phyloP scores from a whole-genome alignment of 2,797 vertebrate genomes.

The Momotus momota region DNA sequence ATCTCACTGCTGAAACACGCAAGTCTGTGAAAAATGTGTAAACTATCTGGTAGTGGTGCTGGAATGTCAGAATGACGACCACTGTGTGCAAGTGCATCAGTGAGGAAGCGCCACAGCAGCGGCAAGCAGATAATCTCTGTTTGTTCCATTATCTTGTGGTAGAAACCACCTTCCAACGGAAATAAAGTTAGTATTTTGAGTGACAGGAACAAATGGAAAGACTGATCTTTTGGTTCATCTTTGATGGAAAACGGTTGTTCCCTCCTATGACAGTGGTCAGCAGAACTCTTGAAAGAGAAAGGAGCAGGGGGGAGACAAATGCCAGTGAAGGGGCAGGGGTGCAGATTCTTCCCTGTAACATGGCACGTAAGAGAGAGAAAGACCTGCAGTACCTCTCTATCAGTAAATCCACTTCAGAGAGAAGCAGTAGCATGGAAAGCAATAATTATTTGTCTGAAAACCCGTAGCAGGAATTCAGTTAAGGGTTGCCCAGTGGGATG shows the following conservation, averaged over 20 bases:
- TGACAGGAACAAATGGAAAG: not conserved
- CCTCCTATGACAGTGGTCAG: not conserved
- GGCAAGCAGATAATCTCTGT: not conserved
- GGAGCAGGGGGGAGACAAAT: not conserved
- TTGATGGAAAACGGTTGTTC: not conserved
- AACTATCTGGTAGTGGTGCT: not conserved
- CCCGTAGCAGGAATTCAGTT: not conserved
- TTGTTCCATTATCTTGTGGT: not conserved
- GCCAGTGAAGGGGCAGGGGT: not conserved
- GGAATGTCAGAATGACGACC: not conserved
- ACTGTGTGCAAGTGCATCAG: not conserved
- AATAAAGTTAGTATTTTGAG: not conserved
- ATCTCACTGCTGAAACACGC: not conserved
- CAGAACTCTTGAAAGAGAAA: not conserved
- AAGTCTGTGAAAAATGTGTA: not conserved
- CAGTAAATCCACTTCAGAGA: not conserved
- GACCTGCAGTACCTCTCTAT: not conserved
- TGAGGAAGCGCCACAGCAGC: not conserved
- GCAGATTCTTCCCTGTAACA: not conserved
- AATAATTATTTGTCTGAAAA: not conserved
- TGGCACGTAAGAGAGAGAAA: not conserved
- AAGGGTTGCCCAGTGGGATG: not conserved
- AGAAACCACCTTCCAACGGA: not conserved
- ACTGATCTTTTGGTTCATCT: not conserved
- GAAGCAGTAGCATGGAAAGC: not conserved